A percentile compares a stretch with the other conserved stretches of the same genome.
These are phyloP conservation scores for Hartigia nigra DNA, from an alignment of 2,888 invertebrate genomes.

Conservation along the genomic window DNA sequence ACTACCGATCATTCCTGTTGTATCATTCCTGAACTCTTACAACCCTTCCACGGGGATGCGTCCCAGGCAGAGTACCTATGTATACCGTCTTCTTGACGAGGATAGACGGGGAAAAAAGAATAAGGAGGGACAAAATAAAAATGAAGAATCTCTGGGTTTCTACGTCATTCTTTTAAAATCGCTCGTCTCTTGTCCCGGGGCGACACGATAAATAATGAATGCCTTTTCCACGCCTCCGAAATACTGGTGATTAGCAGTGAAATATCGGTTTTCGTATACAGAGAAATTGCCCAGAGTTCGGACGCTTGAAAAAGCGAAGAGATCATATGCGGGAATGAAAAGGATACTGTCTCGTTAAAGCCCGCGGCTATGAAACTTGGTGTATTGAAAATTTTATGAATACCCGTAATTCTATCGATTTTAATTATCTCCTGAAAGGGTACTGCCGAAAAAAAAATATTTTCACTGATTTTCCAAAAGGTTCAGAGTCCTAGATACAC, in stretches of 20 bases:
- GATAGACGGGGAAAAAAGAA: neutral
- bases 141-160: conserved; percentile 1
- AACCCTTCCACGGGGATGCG: neutral
- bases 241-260: conserved; percentile 66
- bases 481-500: neutral
- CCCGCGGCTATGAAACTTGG: neutral
- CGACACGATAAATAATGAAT: conserved; percentile 65
- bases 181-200: conserved; percentile 46
- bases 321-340: neutral
- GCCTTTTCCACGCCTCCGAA: conserved; percentile 66
- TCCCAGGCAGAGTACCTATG: neutral
- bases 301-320: conserved; percentile 40
- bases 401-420: neutral
- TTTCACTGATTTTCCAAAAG: neutral
- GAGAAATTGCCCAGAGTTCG: conserved; percentile 53
- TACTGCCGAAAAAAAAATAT: neutral
- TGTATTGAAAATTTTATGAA: neutral
- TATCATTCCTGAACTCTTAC: neutral
- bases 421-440: neutral
- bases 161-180: neutral
- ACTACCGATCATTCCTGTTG: neutral
- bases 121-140: neutral
- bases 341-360: neutral
- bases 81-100: neutral
- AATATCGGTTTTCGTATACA: conserved; percentile 65